phyloP scores from a whole-genome alignment of 2,797 vertebrate species.

The Rhabdomys pumilio region DNA sequence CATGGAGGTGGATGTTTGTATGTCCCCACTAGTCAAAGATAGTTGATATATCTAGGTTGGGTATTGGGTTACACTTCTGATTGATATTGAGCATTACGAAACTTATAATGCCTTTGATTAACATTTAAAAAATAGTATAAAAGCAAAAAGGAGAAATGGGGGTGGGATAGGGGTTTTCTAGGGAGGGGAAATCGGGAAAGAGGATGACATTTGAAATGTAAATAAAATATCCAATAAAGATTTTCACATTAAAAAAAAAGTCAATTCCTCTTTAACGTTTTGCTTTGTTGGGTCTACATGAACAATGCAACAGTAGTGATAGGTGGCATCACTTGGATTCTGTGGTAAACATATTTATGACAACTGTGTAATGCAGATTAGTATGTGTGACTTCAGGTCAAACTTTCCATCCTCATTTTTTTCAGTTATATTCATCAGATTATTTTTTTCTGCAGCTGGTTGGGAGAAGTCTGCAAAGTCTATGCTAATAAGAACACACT shows the following conservation, averaged over 20 bases:
- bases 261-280: constrained; percentile 62
- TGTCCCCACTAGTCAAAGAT: too few species aligned
- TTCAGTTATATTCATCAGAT: constrained; percentile 46
- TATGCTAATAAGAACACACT: constrained; percentile 65
- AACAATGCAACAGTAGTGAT: constrained; percentile 10
- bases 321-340: constrained; percentile 40
- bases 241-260: background rate
- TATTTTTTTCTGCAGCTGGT: background rate
- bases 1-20: too few species aligned
- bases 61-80: too few species aligned
- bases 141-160: too few species aligned
- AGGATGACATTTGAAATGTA: too few species aligned
- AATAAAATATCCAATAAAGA: too few species aligned
- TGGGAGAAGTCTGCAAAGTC: constrained; percentile 19
- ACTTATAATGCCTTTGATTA: too few species aligned
- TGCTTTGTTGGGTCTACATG: background rate
- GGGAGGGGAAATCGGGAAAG: too few species aligned
- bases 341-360: constrained; percentile 1
- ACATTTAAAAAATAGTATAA: too few species aligned
- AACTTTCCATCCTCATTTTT: constrained; percentile 55
- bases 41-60: too few species aligned
- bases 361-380: constrained; percentile 72
- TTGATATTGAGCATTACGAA: too few species aligned
- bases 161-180: too few species aligned
- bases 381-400: constrained; percentile 33